Conservation (phyloP, 2,888 invertebrate species). For the Drosophila subquinaria region DNA sequence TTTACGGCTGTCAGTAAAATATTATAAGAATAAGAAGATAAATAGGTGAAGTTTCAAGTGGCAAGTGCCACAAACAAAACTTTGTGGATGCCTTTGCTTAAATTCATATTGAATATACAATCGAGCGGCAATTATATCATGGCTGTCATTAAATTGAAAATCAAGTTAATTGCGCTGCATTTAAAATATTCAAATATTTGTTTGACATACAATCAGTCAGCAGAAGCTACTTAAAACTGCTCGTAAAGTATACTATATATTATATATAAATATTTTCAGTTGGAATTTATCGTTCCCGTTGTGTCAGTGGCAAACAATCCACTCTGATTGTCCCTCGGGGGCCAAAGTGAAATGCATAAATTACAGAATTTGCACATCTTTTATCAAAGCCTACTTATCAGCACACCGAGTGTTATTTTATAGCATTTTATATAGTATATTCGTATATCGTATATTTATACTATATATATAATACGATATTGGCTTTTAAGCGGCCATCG, state of each 20-base stretch:
- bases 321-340: slow-evolving; percentile 27
- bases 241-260: not conserved
- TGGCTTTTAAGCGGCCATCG: slow-evolving; percentile 54
- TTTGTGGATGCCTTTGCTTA: slow-evolving; percentile 19
- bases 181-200: slow-evolving; percentile 23
- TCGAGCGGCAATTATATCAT: slow-evolving; percentile 4
- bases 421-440: slow-evolving; percentile 14
- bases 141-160: slow-evolving; percentile 1
- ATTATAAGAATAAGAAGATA: too few relatives aligned
- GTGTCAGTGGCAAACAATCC: slow-evolving; percentile 18
- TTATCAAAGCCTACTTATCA: slow-evolving; percentile 36
- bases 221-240: slow-evolving; percentile 11
- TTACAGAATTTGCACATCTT: slow-evolving; percentile 31
- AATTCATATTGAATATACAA: slow-evolving; percentile 15
- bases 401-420: slow-evolving; percentile 38
- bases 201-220: slow-evolving; percentile 29
- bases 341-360: slow-evolving; percentile 48
- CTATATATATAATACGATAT: slow-evolving; percentile 36
- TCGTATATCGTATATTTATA: slow-evolving; percentile 1
- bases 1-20: slow-evolving; percentile 43
- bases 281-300: slow-evolving; percentile 17
- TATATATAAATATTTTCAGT: not conserved
- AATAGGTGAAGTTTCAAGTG: slow-evolving; percentile 20
- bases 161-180: slow-evolving; percentile 33
- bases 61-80: slow-evolving; percentile 21